phyloP scores from a whole-genome alignment of 2,797 vertebrate genomes.

The Hoplostethus atlanticus region DNA sequence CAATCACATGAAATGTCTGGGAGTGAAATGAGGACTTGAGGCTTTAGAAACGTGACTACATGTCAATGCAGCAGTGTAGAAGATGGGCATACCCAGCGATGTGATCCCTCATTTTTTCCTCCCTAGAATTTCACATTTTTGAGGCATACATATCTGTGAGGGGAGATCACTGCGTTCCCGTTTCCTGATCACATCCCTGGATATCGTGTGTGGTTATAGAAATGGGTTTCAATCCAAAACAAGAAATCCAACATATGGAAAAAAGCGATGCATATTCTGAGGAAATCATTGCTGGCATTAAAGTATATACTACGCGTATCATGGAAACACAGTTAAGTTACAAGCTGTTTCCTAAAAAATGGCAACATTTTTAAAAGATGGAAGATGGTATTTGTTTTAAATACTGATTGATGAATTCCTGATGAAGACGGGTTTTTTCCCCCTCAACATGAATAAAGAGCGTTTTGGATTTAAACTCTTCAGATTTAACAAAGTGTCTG shows the following conservation, averaged over 20 bases:
- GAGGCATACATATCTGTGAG: constrained; percentile 30
- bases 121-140: constrained; percentile 56
- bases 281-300: constrained; percentile 45
- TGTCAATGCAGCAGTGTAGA: not conserved
- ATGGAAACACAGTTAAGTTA: constrained; percentile 21
- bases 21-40: constrained; percentile 31
- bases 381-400: not conserved
- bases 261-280: constrained; percentile 5
- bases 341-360: constrained; percentile 7
- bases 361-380: constrained; percentile 8
- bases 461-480: constrained; percentile 21
- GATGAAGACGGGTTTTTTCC: constrained; percentile 9
- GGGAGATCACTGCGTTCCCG: constrained; percentile 28
- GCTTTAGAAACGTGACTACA: constrained; percentile 6
- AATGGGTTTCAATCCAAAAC: constrained; percentile 2
- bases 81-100: not conserved
- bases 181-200: not conserved
- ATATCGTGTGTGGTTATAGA: constrained; percentile 11
- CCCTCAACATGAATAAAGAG: constrained; percentile 19
- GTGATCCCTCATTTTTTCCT: constrained; percentile 16
- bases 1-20: constrained; percentile 30
- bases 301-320: constrained; percentile 7
- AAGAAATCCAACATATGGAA: not conserved
- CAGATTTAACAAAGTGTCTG: too few relatives aligned
- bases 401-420: constrained; percentile 6